A percentile compares a stretch with the other conserved stretches of the same genome.
Conservation (phyloP, 2,113 vertebrate species). For the Rhea pennata region DNA sequence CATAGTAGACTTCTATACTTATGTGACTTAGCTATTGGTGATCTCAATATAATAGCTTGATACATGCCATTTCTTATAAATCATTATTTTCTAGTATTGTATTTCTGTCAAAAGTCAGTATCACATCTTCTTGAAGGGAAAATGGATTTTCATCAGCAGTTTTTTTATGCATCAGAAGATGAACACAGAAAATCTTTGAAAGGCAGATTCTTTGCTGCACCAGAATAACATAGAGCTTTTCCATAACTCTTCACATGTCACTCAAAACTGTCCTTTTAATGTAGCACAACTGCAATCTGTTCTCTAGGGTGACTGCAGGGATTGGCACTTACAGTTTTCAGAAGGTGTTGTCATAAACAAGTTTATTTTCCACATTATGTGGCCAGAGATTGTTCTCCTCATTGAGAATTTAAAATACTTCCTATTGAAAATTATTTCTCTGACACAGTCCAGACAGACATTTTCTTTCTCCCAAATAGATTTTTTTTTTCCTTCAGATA, state of each 20-base stretch:
- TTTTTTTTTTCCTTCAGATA: not conserved
- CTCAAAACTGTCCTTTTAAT: conserved; percentile 5
- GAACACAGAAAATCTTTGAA: not conserved
- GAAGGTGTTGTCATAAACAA: not conserved
- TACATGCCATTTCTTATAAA: not conserved
- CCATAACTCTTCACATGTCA: not conserved
- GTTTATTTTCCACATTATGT: not conserved
- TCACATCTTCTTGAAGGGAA: not conserved
- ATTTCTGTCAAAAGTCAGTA: conserved; percentile 3
- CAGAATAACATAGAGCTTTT: not conserved
- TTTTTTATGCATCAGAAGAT: conserved; percentile 18
- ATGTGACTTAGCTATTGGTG: not conserved
- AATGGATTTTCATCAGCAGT: not conserved
- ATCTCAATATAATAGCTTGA: not conserved
- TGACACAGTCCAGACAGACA: not conserved
- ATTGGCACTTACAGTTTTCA: not conserved
- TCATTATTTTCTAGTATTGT: not conserved
- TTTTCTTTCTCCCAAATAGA: not conserved
- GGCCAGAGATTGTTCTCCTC: not conserved
- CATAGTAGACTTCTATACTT: not conserved
- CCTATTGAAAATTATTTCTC: not conserved
- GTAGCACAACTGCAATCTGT: not conserved
- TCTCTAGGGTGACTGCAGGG: not conserved
- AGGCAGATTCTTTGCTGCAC: conserved; percentile 1
- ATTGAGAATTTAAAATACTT: not conserved